Evolutionary conservation across 2,113 vertebrate genomes (phyloP).

Genomic region (Corvus hawaiiensis): DNA sequence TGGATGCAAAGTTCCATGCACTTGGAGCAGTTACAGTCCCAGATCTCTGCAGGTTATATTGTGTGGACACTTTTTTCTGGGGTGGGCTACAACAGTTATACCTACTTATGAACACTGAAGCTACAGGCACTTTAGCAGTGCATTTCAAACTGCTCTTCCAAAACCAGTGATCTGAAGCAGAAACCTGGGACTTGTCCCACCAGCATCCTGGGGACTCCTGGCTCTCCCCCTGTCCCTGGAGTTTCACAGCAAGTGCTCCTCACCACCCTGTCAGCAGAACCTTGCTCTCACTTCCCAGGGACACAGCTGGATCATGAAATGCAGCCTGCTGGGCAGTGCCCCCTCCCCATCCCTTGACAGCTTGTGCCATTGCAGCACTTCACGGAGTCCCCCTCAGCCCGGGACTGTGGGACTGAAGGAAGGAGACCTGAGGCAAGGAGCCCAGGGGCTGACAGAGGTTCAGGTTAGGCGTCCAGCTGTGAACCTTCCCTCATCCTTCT

Average conservation of each 20-base stretch:
- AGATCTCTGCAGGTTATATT: neutral
- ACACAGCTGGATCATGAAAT: neutral
- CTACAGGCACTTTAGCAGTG: neutral
- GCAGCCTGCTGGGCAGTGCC: neutral
- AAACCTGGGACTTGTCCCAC: neutral
- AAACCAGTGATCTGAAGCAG: neutral
- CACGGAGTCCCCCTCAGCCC: rapidly evolving
- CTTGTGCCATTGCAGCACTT: neutral
- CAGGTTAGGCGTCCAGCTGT: neutral
- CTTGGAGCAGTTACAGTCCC: neutral
- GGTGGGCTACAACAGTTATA: neutral
- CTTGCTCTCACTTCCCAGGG: neutral
- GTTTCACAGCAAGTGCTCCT: neutral
- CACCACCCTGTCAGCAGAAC: neutral
- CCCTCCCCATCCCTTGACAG: neutral
- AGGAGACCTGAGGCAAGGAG: neutral
- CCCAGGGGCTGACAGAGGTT: neutral
- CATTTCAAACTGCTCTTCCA: neutral
- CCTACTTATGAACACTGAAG: neutral
- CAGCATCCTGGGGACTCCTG: rapidly evolving
- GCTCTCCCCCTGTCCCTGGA: neutral
- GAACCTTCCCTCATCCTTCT: neutral
- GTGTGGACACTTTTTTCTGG: rapidly evolving
- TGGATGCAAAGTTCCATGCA: neutral
- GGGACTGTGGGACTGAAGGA: neutral